phyloP scores from a whole-genome alignment of 2,113 vertebrate genomes.

The Epinephelus cyanopodus region DNA sequence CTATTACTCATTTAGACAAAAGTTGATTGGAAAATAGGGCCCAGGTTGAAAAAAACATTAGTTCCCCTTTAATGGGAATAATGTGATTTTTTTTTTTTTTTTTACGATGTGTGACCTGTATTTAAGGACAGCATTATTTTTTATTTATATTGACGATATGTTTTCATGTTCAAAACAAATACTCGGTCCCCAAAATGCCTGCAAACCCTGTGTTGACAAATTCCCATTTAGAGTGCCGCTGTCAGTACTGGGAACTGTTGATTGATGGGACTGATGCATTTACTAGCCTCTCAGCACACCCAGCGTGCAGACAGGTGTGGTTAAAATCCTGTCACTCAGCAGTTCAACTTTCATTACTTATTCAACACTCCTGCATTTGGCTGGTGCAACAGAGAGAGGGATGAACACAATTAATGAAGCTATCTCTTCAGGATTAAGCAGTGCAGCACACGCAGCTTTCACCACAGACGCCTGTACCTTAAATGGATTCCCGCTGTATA shows the following conservation, averaged over 20 bases:
- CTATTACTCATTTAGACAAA: too few relatives aligned
- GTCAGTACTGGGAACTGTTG: slow-evolving; percentile 45
- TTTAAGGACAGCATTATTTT: not conserved
- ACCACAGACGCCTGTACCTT: slow-evolving; percentile 36
- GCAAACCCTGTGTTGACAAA: slow-evolving; percentile 32
- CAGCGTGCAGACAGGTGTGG: slow-evolving; percentile 54
- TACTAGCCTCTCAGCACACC: slow-evolving; percentile 36
- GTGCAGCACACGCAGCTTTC: slow-evolving; percentile 47
- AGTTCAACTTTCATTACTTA: slow-evolving; percentile 63
- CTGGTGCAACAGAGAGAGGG: slow-evolving; percentile 39
- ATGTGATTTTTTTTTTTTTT: slow-evolving; percentile 1
- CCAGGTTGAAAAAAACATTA: too few relatives aligned
- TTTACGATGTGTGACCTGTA: slow-evolving; percentile 15
- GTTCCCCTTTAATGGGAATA: not conserved
- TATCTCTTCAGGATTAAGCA: slow-evolving; percentile 72
- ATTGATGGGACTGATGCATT: slow-evolving; percentile 64
- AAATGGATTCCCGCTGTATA: slow-evolving; percentile 62
- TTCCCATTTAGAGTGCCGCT: slow-evolving; percentile 37
- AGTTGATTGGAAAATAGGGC: too few relatives aligned
- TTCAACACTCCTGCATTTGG: slow-evolving; percentile 62
- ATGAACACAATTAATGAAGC: slow-evolving; percentile 76
- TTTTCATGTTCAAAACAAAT: not conserved
- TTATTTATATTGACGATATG: not conserved
- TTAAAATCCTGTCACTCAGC: slow-evolving; percentile 75
- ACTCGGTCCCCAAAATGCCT: not conserved